These are phyloP conservation scores for Enchytraeus crypticus DNA, from an alignment of 2,888 invertebrate species.

Conservation along the genomic window DNA sequence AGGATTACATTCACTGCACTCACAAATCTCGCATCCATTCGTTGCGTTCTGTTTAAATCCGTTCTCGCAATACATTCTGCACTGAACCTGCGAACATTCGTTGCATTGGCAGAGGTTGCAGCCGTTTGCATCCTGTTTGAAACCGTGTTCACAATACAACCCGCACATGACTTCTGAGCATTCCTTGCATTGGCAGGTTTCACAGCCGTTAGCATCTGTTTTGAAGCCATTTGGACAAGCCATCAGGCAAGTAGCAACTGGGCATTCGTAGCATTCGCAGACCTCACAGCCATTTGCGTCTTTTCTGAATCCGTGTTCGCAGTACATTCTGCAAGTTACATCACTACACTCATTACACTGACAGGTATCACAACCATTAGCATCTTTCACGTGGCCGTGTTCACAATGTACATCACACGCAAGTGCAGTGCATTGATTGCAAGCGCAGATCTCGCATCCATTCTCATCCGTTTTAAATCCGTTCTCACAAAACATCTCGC, in stretches of 20 bases:
- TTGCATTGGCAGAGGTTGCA: constrained; percentile 13
- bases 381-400: constrained; percentile 17
- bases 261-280: constrained; percentile 7
- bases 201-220: constrained; percentile 9
- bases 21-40: constrained; percentile 8
- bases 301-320: background rate
- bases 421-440: background rate
- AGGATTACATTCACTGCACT: too few relatives aligned
- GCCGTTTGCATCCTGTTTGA: constrained; percentile 1
- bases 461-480: constrained; percentile 4
- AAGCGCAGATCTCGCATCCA: constrained; percentile 5
- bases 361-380: constrained; percentile 20
- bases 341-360: constrained; percentile 6
- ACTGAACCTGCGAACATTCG: constrained; percentile 1
- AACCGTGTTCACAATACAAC: constrained; percentile 6
- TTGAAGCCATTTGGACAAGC: constrained; percentile 1
- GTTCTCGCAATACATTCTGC: background rate
- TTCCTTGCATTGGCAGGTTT: constrained; percentile 3
- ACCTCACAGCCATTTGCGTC: constrained; percentile 2
- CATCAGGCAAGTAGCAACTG: background rate
- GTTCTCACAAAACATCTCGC: background rate
- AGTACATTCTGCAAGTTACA: background rate
- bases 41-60: constrained; percentile 7
- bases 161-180: background rate
- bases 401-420: constrained; percentile 16